Evolutionary conservation across 2,113 vertebrate genomes (phyloP), one percentile per base, ranked within the genome.

Genomic region (Oryzias celebensis): DNA sequence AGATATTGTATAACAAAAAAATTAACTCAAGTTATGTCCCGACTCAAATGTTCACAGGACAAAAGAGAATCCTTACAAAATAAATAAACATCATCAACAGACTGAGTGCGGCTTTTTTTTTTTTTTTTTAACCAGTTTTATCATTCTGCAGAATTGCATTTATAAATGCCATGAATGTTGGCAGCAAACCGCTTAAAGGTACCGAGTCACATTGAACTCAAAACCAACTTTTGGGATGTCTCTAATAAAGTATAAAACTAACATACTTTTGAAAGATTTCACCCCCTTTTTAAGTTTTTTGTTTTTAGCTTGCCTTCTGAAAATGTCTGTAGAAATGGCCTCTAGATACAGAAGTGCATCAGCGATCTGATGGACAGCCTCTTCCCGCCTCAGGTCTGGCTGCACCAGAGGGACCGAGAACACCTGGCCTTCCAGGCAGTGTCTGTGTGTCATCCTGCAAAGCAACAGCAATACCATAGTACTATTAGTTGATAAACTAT

Each of bases 351-450:
- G 90, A 51, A 99, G 90, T 1, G 93, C 92, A 52, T 98, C 95
- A 1, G 94, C 93, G 81, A 96, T 93, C 83, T 98, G 97, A 70
- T 95, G 93, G 63, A 98, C 90, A 24, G 96, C 94, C 88, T 98
- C 97, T 73, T 98, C 96, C 46, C 95, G 89, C 62, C 94, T 92
- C 18, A 98, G 90, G 72, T 98, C 96, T 0, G 95, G 92, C 85
- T 98, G 97, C 85, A 98, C 95, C 67, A 99, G 91, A 1, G 96
- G 96, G 41, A 98, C 93, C 0, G 94, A 91, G 59, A 96, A 98
- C 0, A 92, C 91, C 88, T 98, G 97, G 26, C 94, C 94, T 63
- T 94, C 94, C 87, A 94, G 65, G 74, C 91, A 92, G 73, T 85
- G 91, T 66, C 93, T 95, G 77, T 93, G 93, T 15, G 88, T 92